phyloP scores from a whole-genome alignment of 2,113 vertebrate genomes.

The Chloroceryle aenea region DNA sequence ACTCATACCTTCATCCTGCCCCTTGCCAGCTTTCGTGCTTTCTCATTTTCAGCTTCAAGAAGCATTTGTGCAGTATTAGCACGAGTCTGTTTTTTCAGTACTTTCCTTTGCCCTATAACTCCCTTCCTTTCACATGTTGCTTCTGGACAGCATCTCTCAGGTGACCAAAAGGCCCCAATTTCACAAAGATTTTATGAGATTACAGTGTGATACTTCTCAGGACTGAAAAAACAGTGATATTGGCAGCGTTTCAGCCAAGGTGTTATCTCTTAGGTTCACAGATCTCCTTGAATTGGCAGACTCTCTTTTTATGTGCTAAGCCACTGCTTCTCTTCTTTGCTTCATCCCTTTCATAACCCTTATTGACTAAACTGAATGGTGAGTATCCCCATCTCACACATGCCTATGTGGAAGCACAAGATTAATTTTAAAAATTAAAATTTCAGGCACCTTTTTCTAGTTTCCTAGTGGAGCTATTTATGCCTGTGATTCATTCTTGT shows the following conservation, averaged over 20 bases:
- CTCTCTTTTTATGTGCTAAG: not conserved
- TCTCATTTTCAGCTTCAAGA: slow-evolving; percentile 45
- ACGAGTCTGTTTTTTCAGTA: slow-evolving; percentile 31
- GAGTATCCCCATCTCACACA: not conserved
- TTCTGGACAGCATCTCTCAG: slow-evolving; percentile 42
- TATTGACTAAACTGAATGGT: not conserved
- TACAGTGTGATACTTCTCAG: not conserved
- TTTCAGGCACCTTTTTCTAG: not conserved
- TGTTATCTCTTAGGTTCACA: not conserved
- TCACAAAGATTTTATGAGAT: not conserved
- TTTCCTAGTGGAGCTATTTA: not conserved
- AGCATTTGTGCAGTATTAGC: not conserved
- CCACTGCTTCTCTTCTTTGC: not conserved
- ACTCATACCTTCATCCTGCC: slow-evolving; percentile 25
- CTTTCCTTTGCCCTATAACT: slow-evolving; percentile 20
- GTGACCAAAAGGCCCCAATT: not conserved
- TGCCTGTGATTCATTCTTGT: not conserved
- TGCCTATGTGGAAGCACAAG: not conserved
- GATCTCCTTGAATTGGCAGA: not conserved
- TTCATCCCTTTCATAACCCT: not conserved
- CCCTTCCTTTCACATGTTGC: slow-evolving; percentile 39
- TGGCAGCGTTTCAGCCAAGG: not conserved
- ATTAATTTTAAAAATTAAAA: not conserved
- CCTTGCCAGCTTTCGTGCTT: slow-evolving; percentile 13
- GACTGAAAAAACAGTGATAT: slow-evolving; percentile 41